These are phyloP conservation scores for Plectropomus leopardus DNA, from an alignment of 2,113 vertebrate genomes.

Conservation along the genomic window DNA sequence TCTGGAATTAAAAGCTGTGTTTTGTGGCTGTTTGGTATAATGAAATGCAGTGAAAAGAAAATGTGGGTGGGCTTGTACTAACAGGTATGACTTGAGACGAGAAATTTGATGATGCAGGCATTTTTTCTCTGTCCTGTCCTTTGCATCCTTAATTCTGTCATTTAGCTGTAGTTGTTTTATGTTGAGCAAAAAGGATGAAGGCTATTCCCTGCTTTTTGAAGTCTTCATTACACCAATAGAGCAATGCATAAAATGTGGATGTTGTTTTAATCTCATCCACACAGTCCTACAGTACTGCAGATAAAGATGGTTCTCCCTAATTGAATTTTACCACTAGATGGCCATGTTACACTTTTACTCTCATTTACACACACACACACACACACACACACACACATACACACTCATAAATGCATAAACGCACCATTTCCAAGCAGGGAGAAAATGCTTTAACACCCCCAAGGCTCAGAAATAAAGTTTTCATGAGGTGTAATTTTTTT, in stretches of 20 bases:
- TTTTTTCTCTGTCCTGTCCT: conserved; percentile 13
- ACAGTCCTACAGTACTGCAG: conserved; percentile 46
- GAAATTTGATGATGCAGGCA: conserved; percentile 29
- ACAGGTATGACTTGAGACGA: not conserved
- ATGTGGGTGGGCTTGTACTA: conserved; percentile 16
- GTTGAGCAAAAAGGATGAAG: not conserved
- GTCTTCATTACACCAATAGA: not conserved
- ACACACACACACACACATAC: not conserved
- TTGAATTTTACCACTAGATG: conserved; percentile 78
- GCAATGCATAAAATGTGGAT: not conserved
- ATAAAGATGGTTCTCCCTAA: conserved; percentile 14
- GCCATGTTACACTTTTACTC: conserved; percentile 63
- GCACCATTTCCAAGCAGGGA: conserved; percentile 25
- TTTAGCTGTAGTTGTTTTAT: conserved; percentile 2
- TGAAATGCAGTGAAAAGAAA: conserved; percentile 34
- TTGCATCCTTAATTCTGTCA: conserved; percentile 6
- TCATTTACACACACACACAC: not conserved
- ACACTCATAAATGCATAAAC: conserved; percentile 20
- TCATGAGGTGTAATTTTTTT: conserved; percentile 13
- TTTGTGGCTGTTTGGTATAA: conserved; percentile 8
- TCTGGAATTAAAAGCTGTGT: conserved; percentile 12
- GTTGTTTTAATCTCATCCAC: conserved; percentile 19
- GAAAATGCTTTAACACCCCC: conserved; percentile 11
- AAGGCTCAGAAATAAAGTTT: conserved; percentile 29
- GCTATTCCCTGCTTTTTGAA: not conserved